Evolutionary conservation across 1,140 invertebrate species (phyloP).

Genomic region (Calephelis virginiensis): DNA sequence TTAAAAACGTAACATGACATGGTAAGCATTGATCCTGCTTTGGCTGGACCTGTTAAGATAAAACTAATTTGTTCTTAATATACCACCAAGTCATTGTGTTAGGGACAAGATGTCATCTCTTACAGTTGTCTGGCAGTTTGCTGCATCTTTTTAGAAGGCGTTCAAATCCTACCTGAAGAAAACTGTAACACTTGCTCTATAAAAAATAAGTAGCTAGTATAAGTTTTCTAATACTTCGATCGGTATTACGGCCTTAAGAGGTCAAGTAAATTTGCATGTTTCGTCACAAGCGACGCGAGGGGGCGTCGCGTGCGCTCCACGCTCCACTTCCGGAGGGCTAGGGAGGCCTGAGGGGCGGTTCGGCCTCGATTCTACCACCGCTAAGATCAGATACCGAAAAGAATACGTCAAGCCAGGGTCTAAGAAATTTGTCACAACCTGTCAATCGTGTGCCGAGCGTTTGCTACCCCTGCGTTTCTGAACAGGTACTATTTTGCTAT

Average conservation of each 20-base stretch:
- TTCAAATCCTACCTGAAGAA: no score
- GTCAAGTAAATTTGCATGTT: conserved; percentile 72
- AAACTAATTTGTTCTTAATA: no score
- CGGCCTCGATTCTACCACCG: conserved; percentile 55
- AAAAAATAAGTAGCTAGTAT: conserved; percentile 14
- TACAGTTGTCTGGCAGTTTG: no score
- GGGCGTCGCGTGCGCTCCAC: conserved; percentile 51
- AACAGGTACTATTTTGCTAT: no score
- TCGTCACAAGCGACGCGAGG: conserved; percentile 55
- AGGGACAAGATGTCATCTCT: no score
- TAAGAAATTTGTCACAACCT: conserved; percentile 15
- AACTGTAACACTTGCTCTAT: not conserved
- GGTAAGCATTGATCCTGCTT: no score
- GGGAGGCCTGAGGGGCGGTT: conserved; percentile 22
- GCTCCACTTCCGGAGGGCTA: conserved; percentile 56
- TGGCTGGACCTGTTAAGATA: no score
- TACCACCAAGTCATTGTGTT: no score
- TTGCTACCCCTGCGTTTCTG: no score
- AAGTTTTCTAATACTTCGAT: conserved; percentile 9
- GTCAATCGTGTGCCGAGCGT: no score
- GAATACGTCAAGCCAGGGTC: conserved; percentile 9
- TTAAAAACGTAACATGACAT: no score
- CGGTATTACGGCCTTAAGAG: conserved; percentile 20
- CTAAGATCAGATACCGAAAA: conserved; percentile 51
- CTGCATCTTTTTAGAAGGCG: no score